Percentiles rank a stretch among this genome's conserved stretches.
These are phyloP conservation scores for Leucophenga varia DNA, from an alignment of 1,140 invertebrate species.

Conservation along the genomic window DNA sequence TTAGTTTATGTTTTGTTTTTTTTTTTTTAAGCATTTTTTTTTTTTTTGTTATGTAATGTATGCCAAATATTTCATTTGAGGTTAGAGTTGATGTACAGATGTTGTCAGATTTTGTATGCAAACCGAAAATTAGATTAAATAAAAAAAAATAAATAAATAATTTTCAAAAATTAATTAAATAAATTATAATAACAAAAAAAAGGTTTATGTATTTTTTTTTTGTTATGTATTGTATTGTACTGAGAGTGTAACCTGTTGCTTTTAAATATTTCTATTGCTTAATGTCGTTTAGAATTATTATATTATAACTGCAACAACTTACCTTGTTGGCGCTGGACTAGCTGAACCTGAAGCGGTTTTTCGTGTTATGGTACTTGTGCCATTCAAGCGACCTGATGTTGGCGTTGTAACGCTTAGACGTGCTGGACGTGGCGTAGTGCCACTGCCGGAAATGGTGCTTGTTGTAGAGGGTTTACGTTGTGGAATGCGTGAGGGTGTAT, in stretches of 20 bases:
- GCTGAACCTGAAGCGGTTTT: constrained; percentile 73
- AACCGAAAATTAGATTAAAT: constrained; percentile 2
- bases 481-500: constrained; percentile 73
- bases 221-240: too few species aligned
- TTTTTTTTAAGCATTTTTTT: constrained; percentile 15
- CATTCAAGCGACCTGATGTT: constrained; percentile 56
- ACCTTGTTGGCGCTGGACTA: constrained; percentile 71
- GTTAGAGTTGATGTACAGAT: constrained; percentile 6
- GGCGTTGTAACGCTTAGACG: constrained; percentile 58
- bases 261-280: too few species aligned
- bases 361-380: constrained; percentile 62
- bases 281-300: too few species aligned
- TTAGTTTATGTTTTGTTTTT: constrained; percentile 10
- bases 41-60: constrained; percentile 14
- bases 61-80: constrained; percentile 4
- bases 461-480: constrained; percentile 65
- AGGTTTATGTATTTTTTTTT: too few species aligned
- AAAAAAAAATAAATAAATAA: too few species aligned
- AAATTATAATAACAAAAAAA: too few species aligned
- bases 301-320: too few species aligned
- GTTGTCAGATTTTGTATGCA: constrained; percentile 20
- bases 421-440: constrained; percentile 59
- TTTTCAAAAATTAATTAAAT: too few species aligned
- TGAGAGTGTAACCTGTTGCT: too few species aligned
- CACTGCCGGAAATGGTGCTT: constrained; percentile 58